Percentiles rank a stretch among this genome's conserved stretches.
phyloP scores from a whole-genome alignment of 2,113 vertebrate genomes.

The Actenoides hombroni region DNA sequence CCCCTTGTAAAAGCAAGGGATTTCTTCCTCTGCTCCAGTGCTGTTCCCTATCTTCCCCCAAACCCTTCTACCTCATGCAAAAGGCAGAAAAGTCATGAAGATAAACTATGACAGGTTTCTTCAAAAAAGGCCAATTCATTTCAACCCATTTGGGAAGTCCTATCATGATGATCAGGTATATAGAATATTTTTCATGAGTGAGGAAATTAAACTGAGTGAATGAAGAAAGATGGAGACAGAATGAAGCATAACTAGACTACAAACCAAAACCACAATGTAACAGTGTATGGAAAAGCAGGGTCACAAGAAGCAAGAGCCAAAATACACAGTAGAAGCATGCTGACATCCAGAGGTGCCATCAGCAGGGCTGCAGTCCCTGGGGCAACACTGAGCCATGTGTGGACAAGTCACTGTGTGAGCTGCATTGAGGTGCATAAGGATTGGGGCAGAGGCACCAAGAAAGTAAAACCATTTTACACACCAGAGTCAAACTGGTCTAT shows the following conservation, averaged over 20 bases:
- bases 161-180: constrained; percentile 46
- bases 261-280: constrained; percentile 16
- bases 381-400: not conserved
- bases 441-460: constrained; percentile 38
- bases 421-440: not conserved
- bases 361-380: not conserved
- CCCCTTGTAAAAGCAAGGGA: constrained; percentile 1
- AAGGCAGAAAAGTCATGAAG: not conserved
- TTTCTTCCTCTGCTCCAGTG: not conserved
- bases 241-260: not conserved
- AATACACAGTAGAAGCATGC: constrained; percentile 21
- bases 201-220: constrained; percentile 39
- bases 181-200: constrained; percentile 68
- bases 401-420: not conserved
- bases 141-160: not conserved
- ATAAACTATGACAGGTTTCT: not conserved
- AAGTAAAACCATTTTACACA: constrained; percentile 30
- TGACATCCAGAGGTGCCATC: constrained; percentile 1
- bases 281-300: not conserved
- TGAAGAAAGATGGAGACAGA: constrained; percentile 23
- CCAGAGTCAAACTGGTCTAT: not conserved
- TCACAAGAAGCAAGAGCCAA: constrained; percentile 45
- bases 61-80: not conserved
- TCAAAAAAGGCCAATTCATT: not conserved
- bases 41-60: not conserved